Evolutionary conservation across 1,140 invertebrate genomes (phyloP).

Genomic region (Cylas formicarius): DNA sequence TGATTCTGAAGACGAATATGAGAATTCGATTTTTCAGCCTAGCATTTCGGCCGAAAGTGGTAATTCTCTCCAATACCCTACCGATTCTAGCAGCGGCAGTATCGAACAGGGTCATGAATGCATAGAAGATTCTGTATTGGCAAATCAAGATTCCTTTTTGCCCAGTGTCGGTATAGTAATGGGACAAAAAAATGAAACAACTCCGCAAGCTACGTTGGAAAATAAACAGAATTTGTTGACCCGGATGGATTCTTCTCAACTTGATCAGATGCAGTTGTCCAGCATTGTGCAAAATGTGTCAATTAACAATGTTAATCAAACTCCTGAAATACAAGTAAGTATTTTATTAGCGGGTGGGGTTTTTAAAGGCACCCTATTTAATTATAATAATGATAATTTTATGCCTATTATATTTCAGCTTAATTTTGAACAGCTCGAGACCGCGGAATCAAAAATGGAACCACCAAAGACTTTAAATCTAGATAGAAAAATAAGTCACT

Average conservation of each 20-base stretch:
- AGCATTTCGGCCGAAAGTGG: constrained; percentile 17
- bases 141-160: constrained; percentile 46
- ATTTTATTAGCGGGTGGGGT: constrained; percentile 26
- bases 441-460: constrained; percentile 38
- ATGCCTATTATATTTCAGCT: constrained; percentile 43
- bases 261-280: constrained; percentile 45
- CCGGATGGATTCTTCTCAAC: constrained; percentile 39
- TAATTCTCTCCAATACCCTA: constrained; percentile 5
- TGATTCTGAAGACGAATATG: constrained; percentile 48
- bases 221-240: constrained; percentile 42
- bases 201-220: constrained; percentile 30
- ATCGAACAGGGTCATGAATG: constrained; percentile 34
- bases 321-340: constrained; percentile 60
- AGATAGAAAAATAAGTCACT: constrained; percentile 58
- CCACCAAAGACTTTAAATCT: constrained; percentile 50
- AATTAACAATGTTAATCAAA: constrained; percentile 41
- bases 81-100: constrained; percentile 18
- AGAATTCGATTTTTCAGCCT: constrained; percentile 48
- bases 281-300: constrained; percentile 51
- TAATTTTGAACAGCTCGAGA: constrained; percentile 33
- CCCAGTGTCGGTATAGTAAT: constrained; percentile 61
- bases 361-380: constrained; percentile 8
- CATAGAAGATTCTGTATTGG: constrained; percentile 26
- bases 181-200: constrained; percentile 38
- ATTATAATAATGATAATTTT: neutral